phyloP scores from a whole-genome alignment of 1,140 invertebrate species.

The Akabosia matsudoensis region DNA sequence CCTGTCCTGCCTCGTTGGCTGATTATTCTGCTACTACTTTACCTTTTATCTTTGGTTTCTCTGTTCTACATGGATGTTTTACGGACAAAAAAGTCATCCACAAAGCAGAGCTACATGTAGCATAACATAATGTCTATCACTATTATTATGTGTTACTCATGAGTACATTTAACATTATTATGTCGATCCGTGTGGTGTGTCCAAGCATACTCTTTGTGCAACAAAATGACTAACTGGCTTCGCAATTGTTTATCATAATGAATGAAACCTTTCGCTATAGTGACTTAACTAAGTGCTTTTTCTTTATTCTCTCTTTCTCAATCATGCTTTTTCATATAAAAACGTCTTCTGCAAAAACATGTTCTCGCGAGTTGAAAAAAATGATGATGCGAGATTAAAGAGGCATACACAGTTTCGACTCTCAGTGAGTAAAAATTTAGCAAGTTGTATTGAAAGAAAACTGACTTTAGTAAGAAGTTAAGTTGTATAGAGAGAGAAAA shows the following conservation, averaged over 20 bases:
- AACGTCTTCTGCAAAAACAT: slow-evolving; percentile 3
- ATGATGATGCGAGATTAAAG: background rate
- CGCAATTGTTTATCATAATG: background rate
- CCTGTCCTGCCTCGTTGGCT: slow-evolving; percentile 16
- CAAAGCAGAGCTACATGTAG: too few species aligned
- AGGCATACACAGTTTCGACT: background rate
- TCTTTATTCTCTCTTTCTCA: background rate
- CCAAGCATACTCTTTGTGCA: background rate
- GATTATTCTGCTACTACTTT: slow-evolving; percentile 11
- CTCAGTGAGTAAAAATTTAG: background rate
- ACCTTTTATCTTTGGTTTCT: background rate
- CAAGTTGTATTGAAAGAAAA: background rate
- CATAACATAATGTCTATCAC: background rate
- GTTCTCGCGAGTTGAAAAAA: background rate
- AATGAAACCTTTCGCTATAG: background rate
- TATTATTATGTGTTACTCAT: slow-evolving; percentile 10
- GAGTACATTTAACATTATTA: background rate
- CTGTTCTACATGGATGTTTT: too few species aligned
- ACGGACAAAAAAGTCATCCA: too few species aligned
- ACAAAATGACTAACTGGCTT: background rate
- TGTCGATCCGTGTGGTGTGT: background rate
- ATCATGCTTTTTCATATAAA: background rate
- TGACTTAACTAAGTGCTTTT: slow-evolving; percentile 8
- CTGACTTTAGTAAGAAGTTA: background rate
- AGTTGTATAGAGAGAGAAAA: background rate